Conservation (phyloP, 2,797 vertebrate genomes). For the Pelobates cultripes region DNA sequence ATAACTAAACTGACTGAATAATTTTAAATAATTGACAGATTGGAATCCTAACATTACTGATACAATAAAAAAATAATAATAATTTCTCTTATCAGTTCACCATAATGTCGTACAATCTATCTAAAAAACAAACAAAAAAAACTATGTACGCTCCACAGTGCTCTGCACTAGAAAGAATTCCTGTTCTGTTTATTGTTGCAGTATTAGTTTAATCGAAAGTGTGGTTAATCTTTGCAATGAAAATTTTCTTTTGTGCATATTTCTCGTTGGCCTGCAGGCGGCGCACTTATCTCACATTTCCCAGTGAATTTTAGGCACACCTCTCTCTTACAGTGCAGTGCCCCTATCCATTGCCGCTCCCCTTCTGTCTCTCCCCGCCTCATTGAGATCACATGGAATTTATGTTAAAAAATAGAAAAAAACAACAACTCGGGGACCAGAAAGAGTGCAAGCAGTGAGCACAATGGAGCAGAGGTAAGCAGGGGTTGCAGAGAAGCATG, state of each 20-base stretch:
- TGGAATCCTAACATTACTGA: too few species aligned
- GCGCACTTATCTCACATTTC: background rate
- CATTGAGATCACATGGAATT: slow-evolving; percentile 13
- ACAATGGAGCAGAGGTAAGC: slow-evolving; percentile 12
- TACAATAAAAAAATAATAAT: too few species aligned
- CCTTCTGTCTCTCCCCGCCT: slow-evolving; percentile 18
- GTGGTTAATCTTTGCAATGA: too few species aligned
- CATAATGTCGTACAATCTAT: too few species aligned
- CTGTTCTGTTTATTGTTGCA: too few species aligned
- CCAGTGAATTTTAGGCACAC: background rate
- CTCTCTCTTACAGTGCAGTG: background rate
- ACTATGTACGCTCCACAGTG: too few species aligned
- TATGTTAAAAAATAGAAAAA: slow-evolving; percentile 12
- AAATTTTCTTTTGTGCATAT: background rate
- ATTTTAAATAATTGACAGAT: too few species aligned
- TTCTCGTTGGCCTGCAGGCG: background rate
- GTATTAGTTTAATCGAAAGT: too few species aligned
- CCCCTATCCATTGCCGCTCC: slow-evolving; percentile 10
- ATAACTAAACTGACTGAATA: too few species aligned
- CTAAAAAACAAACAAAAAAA: too few species aligned
- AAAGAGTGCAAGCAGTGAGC: background rate
- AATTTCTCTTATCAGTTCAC: too few species aligned
- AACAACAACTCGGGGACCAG: slow-evolving; percentile 2
- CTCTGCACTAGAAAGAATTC: too few species aligned
- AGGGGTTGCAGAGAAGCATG: background rate